phyloP scores from a whole-genome alignment of 64 coral and sea anemone species.

The Stylophora pistillata region DNA sequence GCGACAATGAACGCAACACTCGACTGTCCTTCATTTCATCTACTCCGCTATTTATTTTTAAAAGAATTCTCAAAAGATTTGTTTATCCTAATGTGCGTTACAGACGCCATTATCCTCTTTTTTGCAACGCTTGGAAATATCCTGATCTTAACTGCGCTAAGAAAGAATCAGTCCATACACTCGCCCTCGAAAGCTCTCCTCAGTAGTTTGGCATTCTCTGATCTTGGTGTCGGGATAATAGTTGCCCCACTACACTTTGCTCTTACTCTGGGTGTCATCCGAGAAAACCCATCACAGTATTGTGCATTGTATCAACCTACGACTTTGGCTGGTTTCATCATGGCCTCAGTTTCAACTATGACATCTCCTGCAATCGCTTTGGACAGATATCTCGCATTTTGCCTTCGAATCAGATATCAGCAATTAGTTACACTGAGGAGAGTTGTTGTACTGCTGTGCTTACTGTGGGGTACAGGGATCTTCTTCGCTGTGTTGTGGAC shows the following conservation, averaged over 20 bases:
- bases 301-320: neutral
- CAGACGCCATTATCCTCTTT: neutral
- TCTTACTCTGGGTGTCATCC: neutral
- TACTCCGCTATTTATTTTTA: conserved; percentile 11
- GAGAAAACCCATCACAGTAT: neutral
- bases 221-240: conserved; percentile 1
- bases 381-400: conserved; percentile 16
- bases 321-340: neutral
- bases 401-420: neutral
- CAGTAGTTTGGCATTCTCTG: conserved; percentile 6
- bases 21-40: neutral
- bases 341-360: neutral
- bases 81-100: neutral
- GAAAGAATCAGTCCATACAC: neutral
- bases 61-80: conserved; percentile 20
- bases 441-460: neutral
- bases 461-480: neutral
- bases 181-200: conserved; percentile 15
- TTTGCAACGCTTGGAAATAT: conserved; percentile 1
- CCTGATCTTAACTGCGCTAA: neutral
- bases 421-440: neutral
- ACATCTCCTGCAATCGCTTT: neutral
- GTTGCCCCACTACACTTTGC: neutral
- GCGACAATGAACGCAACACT: neutral
- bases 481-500: neutral